Conservation (phyloP, 2,888 invertebrate species). For the Tenthredo amoena region DNA sequence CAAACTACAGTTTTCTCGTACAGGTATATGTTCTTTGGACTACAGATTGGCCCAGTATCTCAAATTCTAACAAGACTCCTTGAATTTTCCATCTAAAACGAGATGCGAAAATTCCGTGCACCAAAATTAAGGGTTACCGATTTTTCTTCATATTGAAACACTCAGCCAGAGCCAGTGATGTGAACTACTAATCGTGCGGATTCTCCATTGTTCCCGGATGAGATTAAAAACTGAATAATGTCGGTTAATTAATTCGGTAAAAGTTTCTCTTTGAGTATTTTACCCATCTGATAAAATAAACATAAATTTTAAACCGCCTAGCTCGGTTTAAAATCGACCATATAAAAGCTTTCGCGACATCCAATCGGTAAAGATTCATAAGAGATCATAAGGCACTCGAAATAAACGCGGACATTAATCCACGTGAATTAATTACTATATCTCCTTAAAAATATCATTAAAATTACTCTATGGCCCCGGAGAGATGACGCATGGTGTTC, state of each 20-base stretch:
- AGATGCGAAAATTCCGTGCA: not conserved
- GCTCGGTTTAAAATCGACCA: not conserved
- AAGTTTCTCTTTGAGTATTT: not conserved
- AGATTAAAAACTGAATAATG: slow-evolving; percentile 8
- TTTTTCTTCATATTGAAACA: not conserved
- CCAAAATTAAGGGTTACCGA: not conserved
- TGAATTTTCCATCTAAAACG: not conserved
- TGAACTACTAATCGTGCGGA: not conserved
- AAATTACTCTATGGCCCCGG: not conserved
- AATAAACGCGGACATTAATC: not conserved
- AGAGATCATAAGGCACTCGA: not conserved
- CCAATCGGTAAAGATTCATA: not conserved
- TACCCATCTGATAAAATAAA: not conserved
- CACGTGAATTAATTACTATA: not conserved
- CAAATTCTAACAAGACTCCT: not conserved
- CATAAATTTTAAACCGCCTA: not conserved
- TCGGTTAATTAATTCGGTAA: not conserved
- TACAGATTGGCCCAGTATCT: not conserved
- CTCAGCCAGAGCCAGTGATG: not conserved
- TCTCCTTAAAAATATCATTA: not conserved
- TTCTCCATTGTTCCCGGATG: not conserved
- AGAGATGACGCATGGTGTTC: slow-evolving; percentile 3
- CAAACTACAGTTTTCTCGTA: not conserved
- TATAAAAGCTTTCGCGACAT: not conserved
- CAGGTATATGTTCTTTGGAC: not conserved